Conservation (phyloP, 2,888 invertebrate genomes). For the Drosophila anceps region DNA sequence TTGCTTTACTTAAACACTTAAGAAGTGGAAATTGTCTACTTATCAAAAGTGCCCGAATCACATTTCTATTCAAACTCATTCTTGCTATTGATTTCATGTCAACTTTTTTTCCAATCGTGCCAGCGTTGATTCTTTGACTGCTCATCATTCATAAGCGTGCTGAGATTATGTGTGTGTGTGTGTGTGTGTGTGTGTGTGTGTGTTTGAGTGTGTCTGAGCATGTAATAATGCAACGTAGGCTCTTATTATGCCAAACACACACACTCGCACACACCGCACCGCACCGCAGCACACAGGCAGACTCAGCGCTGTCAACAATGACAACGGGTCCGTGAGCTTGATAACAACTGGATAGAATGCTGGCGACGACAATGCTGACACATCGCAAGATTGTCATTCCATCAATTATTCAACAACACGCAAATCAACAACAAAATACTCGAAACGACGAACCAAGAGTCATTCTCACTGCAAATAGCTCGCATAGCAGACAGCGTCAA, state of each 20-base stretch:
- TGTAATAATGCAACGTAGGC: constrained; percentile 63
- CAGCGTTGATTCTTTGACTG: constrained; percentile 64
- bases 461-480: constrained; percentile 45
- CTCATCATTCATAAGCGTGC: constrained; percentile 66
- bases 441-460: constrained; percentile 58
- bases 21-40: constrained; percentile 1
- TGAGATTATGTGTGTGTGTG: constrained; percentile 18
- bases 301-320: constrained; percentile 3
- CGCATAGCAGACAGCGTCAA: constrained; percentile 36
- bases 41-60: constrained; percentile 6
- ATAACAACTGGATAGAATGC: constrained; percentile 57
- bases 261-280: not conserved
- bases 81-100: constrained; percentile 52
- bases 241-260: constrained; percentile 69
- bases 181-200: constrained; percentile 22
- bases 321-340: constrained; percentile 25
- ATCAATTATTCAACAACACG: constrained; percentile 79
- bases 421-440: constrained; percentile 75
- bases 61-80: constrained; percentile 32
- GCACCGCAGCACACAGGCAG: constrained; percentile 22
- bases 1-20: constrained; percentile 9
- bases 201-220: constrained; percentile 20
- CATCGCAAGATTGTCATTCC: constrained; percentile 76
- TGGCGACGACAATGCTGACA: constrained; percentile 72
- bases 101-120: constrained; percentile 16